A percentile compares a stretch with the other conserved stretches of the same genome.
Evolutionary conservation across 2,113 vertebrate genomes (phyloP).

Genomic region (Lanius ludovicianus): DNA sequence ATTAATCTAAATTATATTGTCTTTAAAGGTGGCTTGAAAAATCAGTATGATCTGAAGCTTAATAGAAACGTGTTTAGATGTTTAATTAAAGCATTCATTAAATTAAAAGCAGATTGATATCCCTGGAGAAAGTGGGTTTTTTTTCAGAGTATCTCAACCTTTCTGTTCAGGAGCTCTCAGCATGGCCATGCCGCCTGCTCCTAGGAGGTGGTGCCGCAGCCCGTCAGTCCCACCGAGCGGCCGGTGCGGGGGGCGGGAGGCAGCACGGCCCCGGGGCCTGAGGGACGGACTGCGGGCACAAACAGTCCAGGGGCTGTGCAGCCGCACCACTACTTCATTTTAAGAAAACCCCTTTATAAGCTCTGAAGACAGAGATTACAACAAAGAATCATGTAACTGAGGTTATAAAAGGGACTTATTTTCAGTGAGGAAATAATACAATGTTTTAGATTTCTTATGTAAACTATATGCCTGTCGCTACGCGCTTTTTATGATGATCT

Average conservation of each 20-base stretch:
- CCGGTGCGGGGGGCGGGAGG: accelerated
- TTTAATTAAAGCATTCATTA: not conserved
- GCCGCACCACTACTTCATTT: not conserved
- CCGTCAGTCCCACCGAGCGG: not conserved
- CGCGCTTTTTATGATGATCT: not conserved
- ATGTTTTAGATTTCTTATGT: not conserved
- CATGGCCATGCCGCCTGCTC: accelerated
- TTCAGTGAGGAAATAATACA: not conserved
- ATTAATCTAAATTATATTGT: not conserved
- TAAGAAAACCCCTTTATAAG: not conserved
- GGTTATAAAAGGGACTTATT: not conserved
- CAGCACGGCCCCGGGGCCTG: accelerated
- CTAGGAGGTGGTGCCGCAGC: accelerated
- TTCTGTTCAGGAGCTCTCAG: not conserved
- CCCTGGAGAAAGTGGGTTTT: not conserved
- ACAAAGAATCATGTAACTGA: not conserved
- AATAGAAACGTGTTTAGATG: not conserved
- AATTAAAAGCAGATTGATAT: not conserved
- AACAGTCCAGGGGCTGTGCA: accelerated
- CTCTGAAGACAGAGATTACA: not conserved
- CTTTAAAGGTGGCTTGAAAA: not conserved
- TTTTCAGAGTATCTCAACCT: too few species aligned
- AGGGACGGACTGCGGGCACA: not conserved
- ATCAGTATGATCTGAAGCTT: not conserved
- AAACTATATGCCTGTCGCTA: not conserved